phyloP scores from a whole-genome alignment of 2,113 vertebrate species.

The Dicrurus megarhynchus region DNA sequence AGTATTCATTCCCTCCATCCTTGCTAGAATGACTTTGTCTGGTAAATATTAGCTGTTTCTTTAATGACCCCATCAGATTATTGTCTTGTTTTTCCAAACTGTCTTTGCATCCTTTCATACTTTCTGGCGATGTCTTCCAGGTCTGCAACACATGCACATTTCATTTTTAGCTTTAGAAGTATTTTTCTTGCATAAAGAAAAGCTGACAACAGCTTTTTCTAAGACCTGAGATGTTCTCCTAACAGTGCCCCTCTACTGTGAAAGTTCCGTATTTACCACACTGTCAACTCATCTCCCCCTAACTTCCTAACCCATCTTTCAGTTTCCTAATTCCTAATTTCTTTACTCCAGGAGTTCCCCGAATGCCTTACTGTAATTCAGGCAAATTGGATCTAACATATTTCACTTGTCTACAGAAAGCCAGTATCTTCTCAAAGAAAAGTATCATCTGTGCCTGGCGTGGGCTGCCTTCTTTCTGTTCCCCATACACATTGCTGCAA shows the following conservation, averaged over 20 bases:
- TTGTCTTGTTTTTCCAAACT: not conserved
- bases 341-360: not conserved
- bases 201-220: not conserved
- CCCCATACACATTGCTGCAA: not conserved
- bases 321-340: not conserved
- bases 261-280: not conserved
- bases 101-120: not conserved
- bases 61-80: not conserved
- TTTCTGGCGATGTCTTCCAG: not conserved
- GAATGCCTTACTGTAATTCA: not conserved
- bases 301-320: not conserved
- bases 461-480: not conserved
- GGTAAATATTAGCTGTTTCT: not conserved
- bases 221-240: not conserved
- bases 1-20: not conserved
- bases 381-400: not conserved
- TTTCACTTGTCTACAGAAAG: not conserved
- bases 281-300: not conserved
- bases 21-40: not conserved
- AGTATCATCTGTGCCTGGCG: not conserved
- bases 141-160: accelerated
- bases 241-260: not conserved
- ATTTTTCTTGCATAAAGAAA: not conserved
- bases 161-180: not conserved
- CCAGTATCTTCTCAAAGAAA: not conserved